These are phyloP conservation scores for Protosalanx chinensis DNA, from an alignment of 2,797 vertebrate genomes.

Conservation along the genomic window DNA sequence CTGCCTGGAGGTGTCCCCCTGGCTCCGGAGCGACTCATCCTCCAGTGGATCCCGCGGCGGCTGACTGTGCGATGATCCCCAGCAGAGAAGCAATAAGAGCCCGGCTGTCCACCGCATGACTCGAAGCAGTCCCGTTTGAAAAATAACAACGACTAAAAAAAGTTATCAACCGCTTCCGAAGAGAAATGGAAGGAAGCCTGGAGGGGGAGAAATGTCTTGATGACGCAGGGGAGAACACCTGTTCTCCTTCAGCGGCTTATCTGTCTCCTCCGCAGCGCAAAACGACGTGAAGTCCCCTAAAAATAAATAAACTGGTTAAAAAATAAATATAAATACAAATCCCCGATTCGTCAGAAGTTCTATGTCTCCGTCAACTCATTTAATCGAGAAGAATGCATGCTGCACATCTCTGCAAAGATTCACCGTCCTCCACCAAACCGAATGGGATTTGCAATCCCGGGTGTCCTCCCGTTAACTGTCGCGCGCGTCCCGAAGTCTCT, in stretches of 20 bases:
- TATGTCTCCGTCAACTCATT: constrained; percentile 32
- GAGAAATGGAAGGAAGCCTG: constrained; percentile 20
- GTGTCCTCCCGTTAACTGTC: constrained; percentile 31
- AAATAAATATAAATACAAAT: constrained; percentile 4
- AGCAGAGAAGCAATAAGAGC: constrained; percentile 76
- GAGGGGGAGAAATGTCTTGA: constrained; percentile 10
- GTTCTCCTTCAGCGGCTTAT: constrained; percentile 34
- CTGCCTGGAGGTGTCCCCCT: constrained; percentile 49
- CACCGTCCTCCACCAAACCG: not conserved
- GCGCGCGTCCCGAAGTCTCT: constrained; percentile 27
- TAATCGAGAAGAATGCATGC: constrained; percentile 31
- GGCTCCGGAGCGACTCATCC: constrained; percentile 37
- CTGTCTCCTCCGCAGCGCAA: constrained; percentile 17
- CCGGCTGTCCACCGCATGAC: constrained; percentile 76
- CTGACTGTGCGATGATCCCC: constrained; percentile 67
- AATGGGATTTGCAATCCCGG: constrained; percentile 23
- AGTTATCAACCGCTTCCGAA: not conserved
- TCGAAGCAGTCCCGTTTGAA: constrained; percentile 53
- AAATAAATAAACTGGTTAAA: not conserved
- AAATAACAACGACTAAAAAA: not conserved
- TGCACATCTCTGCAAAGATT: constrained; percentile 30
- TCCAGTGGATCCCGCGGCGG: constrained; percentile 37
- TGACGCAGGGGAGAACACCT: constrained; percentile 44
- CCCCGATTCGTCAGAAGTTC: constrained; percentile 23
- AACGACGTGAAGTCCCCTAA: not conserved